Evolutionary conservation across 2,797 vertebrate genomes (phyloP), one percentile per base, ranked within the genome.

Genomic region (Varecia variegata): DNA sequence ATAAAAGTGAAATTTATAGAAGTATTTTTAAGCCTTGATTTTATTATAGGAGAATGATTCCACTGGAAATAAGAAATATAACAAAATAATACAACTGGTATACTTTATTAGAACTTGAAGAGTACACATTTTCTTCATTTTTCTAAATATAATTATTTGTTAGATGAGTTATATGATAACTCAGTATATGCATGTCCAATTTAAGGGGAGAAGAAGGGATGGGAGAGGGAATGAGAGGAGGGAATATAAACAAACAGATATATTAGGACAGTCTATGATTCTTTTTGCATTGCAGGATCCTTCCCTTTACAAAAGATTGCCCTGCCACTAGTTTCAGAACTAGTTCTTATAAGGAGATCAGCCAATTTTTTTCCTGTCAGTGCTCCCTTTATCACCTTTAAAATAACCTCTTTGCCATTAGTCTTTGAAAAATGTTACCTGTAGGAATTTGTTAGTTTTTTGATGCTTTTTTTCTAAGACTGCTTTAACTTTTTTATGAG

Each of bases 1-100:
- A 45, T 23, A 73, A 25, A 86, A 71, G 54, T 87, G 27, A 83
- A 94, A 94, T 70, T 90, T 93, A 71, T 65, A 35, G 32, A 88
- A 92, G 80, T 21, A 65, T 58, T 84, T 89, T 30, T 92, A 54
- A 54, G 18, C 7, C 56, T 88, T 77, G 43, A 67, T 95, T 94
- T 76, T 85, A 85, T 90, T 90, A 92, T 74, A 56, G 71, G 79
- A 80, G 32, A 90, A 73, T 76, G 68, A 81, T 76, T 67, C 56
- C 21, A 86, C 9, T 47, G 60, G n/a, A 89, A 86, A 79, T 87
- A 88, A 65, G 38, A 92, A 77, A 58, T 67, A 35, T 9, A 82
- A 70, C 71, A 38, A 80, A 85, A 60, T 88, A 93, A 62, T n/a
- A 23, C 47, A 81, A 86, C 18, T 68, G 7, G 8, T 54, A 43